A percentile compares a stretch with the other conserved stretches of the same genome.
Conservation (phyloP, 2,888 invertebrate species). For the Tryphoninae sp. region DNA sequence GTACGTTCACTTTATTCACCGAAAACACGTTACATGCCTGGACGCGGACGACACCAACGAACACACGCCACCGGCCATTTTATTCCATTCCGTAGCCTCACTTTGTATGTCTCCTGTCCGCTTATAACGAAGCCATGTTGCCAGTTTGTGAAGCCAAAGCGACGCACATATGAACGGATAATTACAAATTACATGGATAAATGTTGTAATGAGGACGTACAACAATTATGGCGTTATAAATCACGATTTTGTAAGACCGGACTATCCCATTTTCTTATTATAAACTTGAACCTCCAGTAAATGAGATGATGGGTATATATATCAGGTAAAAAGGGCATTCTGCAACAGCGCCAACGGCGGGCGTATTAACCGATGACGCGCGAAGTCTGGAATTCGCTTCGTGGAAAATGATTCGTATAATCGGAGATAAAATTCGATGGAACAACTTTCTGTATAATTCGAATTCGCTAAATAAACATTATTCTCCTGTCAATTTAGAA, state of each 20-base stretch:
- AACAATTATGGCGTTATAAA: neutral
- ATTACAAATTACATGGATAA: too few relatives aligned
- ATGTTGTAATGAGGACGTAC: neutral
- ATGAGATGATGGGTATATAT: neutral
- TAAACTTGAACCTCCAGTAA: neutral
- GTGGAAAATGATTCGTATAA: neutral
- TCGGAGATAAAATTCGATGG: neutral
- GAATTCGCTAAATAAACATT: too few relatives aligned
- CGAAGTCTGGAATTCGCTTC: neutral
- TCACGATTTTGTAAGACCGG: neutral
- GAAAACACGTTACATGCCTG: constrained; percentile 55
- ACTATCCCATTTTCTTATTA: neutral
- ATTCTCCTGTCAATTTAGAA: too few relatives aligned
- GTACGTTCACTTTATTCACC: constrained; percentile 9
- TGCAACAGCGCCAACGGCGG: neutral
- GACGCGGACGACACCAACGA: constrained; percentile 68
- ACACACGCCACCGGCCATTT: constrained; percentile 79
- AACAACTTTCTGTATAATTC: too few relatives aligned
- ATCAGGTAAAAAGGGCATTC: neutral
- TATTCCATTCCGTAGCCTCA: constrained; percentile 65
- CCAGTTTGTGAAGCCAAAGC: constrained; percentile 32
- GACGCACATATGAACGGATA: neutral
- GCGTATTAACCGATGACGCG: neutral
- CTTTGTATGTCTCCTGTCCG: constrained; percentile 17
- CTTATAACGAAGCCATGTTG: constrained; percentile 30